Evolutionary conservation across 2,797 vertebrate genomes (phyloP).

Genomic region (Urosaurus nigricauda): DNA sequence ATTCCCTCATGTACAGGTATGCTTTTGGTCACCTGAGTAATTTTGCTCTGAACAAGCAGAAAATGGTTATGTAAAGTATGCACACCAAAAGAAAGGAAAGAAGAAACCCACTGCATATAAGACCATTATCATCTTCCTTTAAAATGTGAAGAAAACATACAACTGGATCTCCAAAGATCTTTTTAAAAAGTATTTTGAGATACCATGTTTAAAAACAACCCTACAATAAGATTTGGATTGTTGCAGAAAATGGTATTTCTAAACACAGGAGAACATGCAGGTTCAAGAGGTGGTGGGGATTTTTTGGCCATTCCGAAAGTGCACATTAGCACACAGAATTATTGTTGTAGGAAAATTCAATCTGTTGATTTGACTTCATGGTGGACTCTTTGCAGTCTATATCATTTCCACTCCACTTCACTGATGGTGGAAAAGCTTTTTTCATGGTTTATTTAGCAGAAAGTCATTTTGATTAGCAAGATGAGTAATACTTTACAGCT

Average conservation of each 20-base stretch:
- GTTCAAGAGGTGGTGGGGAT: neutral
- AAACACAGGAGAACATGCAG: constrained; percentile 57
- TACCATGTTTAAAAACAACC: constrained; percentile 49
- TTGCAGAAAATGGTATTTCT: constrained; percentile 66
- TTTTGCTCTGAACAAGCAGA: neutral
- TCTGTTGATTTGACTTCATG: constrained; percentile 91
- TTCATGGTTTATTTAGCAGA: constrained; percentile 99
- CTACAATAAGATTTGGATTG: constrained; percentile 58
- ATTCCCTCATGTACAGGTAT: constrained; percentile 29
- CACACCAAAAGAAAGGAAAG: constrained; percentile 39
- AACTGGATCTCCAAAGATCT: constrained; percentile 46
- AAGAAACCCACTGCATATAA: constrained; percentile 1
- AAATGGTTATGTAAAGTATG: neutral
- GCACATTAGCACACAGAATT: constrained; percentile 75
- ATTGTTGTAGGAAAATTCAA: constrained; percentile 81
- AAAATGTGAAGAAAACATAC: constrained; percentile 58
- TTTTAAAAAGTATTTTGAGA: constrained; percentile 21
- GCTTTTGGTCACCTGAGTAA: neutral
- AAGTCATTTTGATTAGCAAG: constrained; percentile 96
- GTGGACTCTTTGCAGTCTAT: constrained; percentile 81
- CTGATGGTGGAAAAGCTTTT: constrained; percentile 93
- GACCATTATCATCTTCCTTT: constrained; percentile 59
- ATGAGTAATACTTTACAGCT: constrained; percentile 93
- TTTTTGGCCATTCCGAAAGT: constrained; percentile 75
- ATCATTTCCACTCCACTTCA: constrained; percentile 90